Evolutionary conservation across 2,888 invertebrate genomes (phyloP), one percentile per base, ranked within the genome.

Genomic region (Tanytarsus gracilentus): DNA sequence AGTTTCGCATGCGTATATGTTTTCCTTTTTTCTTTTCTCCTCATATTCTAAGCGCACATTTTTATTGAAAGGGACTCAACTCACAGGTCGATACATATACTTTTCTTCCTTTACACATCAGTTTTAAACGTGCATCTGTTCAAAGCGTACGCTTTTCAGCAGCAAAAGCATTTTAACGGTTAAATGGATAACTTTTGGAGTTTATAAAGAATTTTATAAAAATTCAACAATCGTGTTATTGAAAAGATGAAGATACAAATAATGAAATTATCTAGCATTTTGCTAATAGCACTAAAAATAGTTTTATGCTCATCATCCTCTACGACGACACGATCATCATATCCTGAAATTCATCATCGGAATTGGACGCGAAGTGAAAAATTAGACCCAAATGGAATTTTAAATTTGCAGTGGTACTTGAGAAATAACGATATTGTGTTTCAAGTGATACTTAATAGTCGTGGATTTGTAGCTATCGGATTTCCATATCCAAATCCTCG

Each of bases 401-500:
- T 72, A 62, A 66, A 69, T 62, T 65, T 88, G n/a, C 77, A 87
- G 66, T 88, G 88, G 88, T 84, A 85, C 67, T 76, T 81, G 65
- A 66, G 67, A 58, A 81, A 84, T 63, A 82, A 83, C 68, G 84
- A 86, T 69, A 84, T 90, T 66, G 83, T 84, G 64, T 89, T 91
- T 71, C 83, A 87, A 68, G 78, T 88, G 67, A 88, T 87, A 69
- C 90, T 85, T 66, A 83, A 81, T 72, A 89, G 90, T 49, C 80
- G 78, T 66, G 93, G 93, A 64, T 93, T 88, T 72, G 84, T 93
- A 63, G 90, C 88, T 27, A 80, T 93, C 66, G 94, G 92, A 51
- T 88, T 93, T 71, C 88, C 88, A 63, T 81, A 81, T 29, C 84
- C 82, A 68, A 85, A 86, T 61, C 78, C 77, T 0, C 81, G 81